Evolutionary conservation across 2,888 invertebrate genomes (phyloP).

Genomic region (Lithophane ornitopus): DNA sequence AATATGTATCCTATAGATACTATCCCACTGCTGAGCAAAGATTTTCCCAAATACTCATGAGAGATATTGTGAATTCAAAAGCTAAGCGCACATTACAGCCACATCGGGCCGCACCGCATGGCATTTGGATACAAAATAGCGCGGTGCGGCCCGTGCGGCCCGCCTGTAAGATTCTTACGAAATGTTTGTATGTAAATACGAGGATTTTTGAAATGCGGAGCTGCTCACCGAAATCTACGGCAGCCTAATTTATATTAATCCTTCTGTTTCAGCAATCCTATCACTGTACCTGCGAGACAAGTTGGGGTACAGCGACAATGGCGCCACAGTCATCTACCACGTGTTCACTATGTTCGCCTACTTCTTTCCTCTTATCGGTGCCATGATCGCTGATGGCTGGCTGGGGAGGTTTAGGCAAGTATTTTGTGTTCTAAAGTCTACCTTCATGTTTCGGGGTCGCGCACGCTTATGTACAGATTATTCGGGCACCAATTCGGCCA

Average conservation of each 20-base stretch:
- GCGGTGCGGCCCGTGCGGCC: no score
- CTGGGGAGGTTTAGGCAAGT: constrained; percentile 95
- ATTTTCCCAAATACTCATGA: not conserved
- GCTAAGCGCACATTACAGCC: not conserved
- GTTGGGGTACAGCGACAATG: constrained; percentile 93
- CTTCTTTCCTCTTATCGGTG: constrained; percentile 97
- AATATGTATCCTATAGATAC: not conserved
- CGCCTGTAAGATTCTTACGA: not conserved
- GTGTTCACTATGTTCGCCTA: constrained; percentile 97
- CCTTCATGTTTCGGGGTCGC: not conserved
- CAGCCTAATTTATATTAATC: not conserved
- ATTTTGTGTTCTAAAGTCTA: constrained; percentile 9
- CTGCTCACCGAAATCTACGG: not conserved
- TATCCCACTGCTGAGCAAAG: not conserved
- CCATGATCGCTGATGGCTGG: constrained; percentile 97
- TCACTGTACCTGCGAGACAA: constrained; percentile 96
- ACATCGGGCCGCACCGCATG: not conserved
- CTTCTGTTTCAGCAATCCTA: constrained; percentile 94
- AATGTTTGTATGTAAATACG: not conserved
- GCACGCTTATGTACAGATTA: not conserved
- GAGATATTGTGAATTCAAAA: not conserved
- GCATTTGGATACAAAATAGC: not conserved
- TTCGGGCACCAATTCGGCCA: not conserved
- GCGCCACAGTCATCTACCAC: constrained; percentile 97
- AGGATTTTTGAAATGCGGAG: not conserved